A percentile compares a stretch with the other conserved stretches of the same genome.
phyloP scores from a whole-genome alignment of 2,888 invertebrate genomes.

The Xylocampa areola region DNA sequence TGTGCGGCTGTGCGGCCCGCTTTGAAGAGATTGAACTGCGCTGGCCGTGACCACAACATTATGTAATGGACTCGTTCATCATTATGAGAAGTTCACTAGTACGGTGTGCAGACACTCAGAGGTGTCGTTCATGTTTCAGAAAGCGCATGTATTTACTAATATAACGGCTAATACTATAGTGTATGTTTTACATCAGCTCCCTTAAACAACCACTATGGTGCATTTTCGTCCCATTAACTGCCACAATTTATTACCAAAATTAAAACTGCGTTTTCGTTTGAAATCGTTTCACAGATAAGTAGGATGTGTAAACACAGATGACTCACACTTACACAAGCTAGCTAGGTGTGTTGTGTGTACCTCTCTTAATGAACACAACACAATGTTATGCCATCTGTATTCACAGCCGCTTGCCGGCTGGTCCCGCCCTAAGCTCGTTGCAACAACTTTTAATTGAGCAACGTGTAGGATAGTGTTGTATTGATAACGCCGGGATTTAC shows the following conservation, averaged over 20 bases:
- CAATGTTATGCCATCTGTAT: neutral
- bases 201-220: too few relatives aligned
- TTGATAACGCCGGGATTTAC: neutral
- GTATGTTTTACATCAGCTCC: too few relatives aligned
- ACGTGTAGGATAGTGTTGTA: neutral
- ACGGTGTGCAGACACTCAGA: neutral
- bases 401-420: neutral
- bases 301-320: too few relatives aligned
- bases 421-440: neutral
- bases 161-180: too few relatives aligned
- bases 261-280: too few relatives aligned
- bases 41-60: conserved; percentile 32
- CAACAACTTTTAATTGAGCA: conserved; percentile 7
- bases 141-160: too few relatives aligned
- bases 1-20: conserved; percentile 12
- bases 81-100: conserved; percentile 9
- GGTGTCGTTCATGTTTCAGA: too few relatives aligned
- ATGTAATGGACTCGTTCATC: conserved; percentile 23
- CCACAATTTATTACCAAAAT: too few relatives aligned
- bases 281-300: too few relatives aligned
- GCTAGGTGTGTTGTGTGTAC: neutral
- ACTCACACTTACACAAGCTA: too few relatives aligned
- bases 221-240: too few relatives aligned
- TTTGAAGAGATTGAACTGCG: conserved; percentile 25
- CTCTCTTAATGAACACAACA: neutral